Conservation (phyloP, 1,140 invertebrate genomes). For the Antheraea pernyi region DNA sequence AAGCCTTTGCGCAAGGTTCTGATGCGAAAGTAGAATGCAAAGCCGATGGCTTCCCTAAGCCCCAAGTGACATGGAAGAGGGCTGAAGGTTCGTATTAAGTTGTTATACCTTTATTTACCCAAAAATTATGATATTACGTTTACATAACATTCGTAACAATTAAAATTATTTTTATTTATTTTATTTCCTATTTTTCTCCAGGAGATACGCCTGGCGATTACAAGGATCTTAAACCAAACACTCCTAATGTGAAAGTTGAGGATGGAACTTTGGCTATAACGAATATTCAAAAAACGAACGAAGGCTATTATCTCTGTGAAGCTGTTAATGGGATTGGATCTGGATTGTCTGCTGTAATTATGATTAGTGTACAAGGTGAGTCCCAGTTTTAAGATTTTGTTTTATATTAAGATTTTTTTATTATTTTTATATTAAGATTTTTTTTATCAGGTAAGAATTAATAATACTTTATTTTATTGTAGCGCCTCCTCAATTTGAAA, state of each 20-base stretch:
- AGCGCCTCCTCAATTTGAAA: constrained; percentile 96
- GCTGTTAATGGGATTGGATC: constrained; percentile 97
- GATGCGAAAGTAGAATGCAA: constrained; percentile 96
- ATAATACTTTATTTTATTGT: constrained; percentile 40
- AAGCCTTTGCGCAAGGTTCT: constrained; percentile 95
- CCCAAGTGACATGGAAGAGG: constrained; percentile 96
- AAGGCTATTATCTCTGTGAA: constrained; percentile 97
- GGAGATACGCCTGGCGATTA: constrained; percentile 95
- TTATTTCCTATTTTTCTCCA: too few species aligned
- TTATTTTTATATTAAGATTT: too few species aligned
- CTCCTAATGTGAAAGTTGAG: constrained; percentile 93
- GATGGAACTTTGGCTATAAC: constrained; percentile 90
- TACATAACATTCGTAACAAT: too few species aligned
- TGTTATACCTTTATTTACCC: neutral
- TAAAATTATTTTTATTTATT: constrained; percentile 13
- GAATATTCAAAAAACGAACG: constrained; percentile 94
- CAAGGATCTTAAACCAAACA: constrained; percentile 93
- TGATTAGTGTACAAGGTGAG: constrained; percentile 94
- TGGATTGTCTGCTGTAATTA: constrained; percentile 94
- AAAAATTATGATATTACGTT: too few species aligned
- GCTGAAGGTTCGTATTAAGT: constrained; percentile 87
- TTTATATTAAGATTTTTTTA: too few species aligned
- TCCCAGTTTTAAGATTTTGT: too few species aligned
- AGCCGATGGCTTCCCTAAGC: constrained; percentile 96
- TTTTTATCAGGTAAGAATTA: neutral